Evolutionary conservation across 92 coral and sea anemone genomes (phyloP).

Genomic region (Palythoa grandiflora): DNA sequence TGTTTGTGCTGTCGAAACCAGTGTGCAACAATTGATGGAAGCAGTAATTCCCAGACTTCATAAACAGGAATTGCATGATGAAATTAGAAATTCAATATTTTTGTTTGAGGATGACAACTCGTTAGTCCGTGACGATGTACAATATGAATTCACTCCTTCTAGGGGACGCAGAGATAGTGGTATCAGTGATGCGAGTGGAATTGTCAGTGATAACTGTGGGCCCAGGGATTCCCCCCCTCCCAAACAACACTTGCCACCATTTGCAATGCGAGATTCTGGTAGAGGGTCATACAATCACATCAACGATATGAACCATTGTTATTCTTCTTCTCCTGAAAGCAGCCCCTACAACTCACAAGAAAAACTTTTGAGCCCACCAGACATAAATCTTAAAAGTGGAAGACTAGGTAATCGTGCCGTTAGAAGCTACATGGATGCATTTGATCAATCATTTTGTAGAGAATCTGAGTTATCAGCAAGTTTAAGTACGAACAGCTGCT

Average conservation of each 20-base stretch:
- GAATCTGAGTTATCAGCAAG: slow-evolving; percentile 78
- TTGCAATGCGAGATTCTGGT: slow-evolving; percentile 80
- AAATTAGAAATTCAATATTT: slow-evolving; percentile 94
- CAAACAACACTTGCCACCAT: slow-evolving; percentile 65
- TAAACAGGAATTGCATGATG: slow-evolving; percentile 86
- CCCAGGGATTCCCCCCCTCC: slow-evolving; percentile 78
- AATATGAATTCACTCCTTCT: slow-evolving; percentile 56
- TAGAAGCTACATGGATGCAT: slow-evolving; percentile 22
- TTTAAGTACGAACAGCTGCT: slow-evolving; percentile 62
- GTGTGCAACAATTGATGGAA: slow-evolving; percentile 87
- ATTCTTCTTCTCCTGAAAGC: slow-evolving; percentile 40
- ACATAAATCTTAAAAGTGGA: slow-evolving; percentile 35
- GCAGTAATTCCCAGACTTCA: slow-evolving; percentile 86
- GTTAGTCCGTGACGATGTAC: slow-evolving; percentile 72
- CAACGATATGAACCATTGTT: slow-evolving; percentile 62
- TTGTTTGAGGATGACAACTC: slow-evolving; percentile 89
- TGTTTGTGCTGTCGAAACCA: slow-evolving; percentile 71
- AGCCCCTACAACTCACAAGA: slow-evolving; percentile 55
- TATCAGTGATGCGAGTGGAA: slow-evolving; percentile 90
- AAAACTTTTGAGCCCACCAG: slow-evolving; percentile 65
- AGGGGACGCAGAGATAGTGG: slow-evolving; percentile 93
- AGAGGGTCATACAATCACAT: slow-evolving; percentile 85
- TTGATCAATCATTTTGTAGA: slow-evolving; percentile 57
- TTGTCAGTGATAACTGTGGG: slow-evolving; percentile 62
- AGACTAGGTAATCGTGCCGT: slow-evolving; percentile 45